Conservation (phyloP, 2,113 vertebrate genomes). For the Cariama cristata region DNA sequence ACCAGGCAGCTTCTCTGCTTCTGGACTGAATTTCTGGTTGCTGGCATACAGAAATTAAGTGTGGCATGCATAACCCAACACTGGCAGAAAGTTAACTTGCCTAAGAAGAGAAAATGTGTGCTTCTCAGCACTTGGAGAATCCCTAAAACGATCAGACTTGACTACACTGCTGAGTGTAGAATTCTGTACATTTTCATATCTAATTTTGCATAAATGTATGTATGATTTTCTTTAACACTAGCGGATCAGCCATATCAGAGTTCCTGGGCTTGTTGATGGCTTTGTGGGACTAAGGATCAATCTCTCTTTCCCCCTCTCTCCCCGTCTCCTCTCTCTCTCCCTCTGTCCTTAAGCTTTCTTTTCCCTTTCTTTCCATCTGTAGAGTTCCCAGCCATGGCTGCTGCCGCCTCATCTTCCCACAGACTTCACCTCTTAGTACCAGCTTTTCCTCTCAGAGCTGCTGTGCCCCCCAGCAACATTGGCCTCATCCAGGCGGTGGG, state of each 20-base stretch:
- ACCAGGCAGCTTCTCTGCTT: not conserved
- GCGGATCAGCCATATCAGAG: not conserved
- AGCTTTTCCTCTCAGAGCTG: constrained; percentile 72
- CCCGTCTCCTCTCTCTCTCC: not conserved
- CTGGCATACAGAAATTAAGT: not conserved
- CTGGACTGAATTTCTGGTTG: not conserved
- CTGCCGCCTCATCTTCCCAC: constrained; percentile 50
- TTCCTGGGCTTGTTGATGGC: not conserved
- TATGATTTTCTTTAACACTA: not conserved
- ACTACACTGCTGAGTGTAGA: not conserved
- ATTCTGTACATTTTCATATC: not conserved
- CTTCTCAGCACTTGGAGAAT: not conserved
- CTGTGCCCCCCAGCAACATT: constrained; percentile 39
- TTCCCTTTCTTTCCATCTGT: not conserved
- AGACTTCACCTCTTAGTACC: constrained; percentile 75
- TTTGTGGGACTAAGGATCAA: not conserved
- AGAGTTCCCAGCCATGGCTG: not conserved
- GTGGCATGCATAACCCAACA: not conserved
- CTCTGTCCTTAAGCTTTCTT: not conserved
- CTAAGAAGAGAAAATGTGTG: not conserved
- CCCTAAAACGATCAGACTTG: not conserved
- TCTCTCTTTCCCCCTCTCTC: too few species aligned
- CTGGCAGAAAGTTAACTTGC: not conserved
- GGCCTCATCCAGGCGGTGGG: constrained; percentile 74
- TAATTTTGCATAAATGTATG: not conserved